Percentiles rank a stretch among this genome's conserved stretches.
These are phyloP conservation scores for Augochlorella aurata DNA, from an alignment of 2,888 invertebrate species.

Conservation along the genomic window DNA sequence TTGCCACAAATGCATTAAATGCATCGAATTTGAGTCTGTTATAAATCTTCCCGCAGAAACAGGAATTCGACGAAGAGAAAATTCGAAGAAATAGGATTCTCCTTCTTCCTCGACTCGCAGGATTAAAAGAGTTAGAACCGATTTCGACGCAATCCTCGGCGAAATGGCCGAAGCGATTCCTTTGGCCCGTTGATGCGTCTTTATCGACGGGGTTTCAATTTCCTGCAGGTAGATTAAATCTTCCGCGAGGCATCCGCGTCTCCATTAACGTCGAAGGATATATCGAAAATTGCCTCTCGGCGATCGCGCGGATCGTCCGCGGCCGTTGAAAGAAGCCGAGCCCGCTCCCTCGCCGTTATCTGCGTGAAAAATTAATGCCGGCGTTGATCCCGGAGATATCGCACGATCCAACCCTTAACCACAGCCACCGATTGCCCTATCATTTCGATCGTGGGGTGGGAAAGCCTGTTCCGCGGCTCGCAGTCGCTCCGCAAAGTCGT, in stretches of 20 bases:
- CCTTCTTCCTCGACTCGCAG: too few relatives aligned
- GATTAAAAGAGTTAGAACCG: too few relatives aligned
- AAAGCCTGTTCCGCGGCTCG: neutral
- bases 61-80: too few relatives aligned
- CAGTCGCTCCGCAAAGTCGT: conserved; percentile 22
- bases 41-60: too few relatives aligned
- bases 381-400: conserved; percentile 46
- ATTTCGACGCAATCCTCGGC: too few relatives aligned
- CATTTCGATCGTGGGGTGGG: conserved; percentile 56
- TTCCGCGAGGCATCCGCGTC: conserved; percentile 8
- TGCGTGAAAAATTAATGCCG: conserved; percentile 53
- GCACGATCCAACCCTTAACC: conserved; percentile 52
- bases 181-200: conserved; percentile 19
- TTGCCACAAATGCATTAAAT: too few relatives aligned
- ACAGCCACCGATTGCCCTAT: conserved; percentile 60
- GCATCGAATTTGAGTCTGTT: too few relatives aligned
- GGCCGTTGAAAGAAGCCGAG: neutral
- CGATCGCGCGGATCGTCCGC: conserved; percentile 20
- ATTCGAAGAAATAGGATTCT: too few relatives aligned
- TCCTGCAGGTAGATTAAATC: conserved; percentile 5
- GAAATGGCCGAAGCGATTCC: too few relatives aligned
- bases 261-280: conserved; percentile 11
- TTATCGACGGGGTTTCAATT: conserved; percentile 11
- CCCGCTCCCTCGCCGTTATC: conserved; percentile 44
- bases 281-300: conserved; percentile 10